These are phyloP conservation scores for Colistium nudipinnis DNA, from an alignment of 2,113 vertebrate species.

Conservation along the genomic window DNA sequence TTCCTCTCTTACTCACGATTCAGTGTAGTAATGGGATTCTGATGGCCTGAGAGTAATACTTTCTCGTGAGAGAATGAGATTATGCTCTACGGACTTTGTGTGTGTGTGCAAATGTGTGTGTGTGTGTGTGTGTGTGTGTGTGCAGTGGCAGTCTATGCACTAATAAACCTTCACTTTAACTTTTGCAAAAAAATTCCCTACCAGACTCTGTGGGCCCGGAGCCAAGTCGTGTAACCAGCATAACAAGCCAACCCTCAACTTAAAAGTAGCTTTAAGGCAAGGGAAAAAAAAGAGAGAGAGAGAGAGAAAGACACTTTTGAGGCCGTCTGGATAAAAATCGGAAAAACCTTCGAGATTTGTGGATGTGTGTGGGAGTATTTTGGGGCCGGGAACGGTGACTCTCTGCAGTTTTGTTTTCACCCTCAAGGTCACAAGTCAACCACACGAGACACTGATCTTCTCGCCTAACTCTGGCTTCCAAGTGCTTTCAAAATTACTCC, in stretches of 20 bases:
- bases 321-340: neutral
- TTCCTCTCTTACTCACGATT: slow-evolving; percentile 78
- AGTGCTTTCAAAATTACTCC: neutral
- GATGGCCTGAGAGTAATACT: slow-evolving; percentile 78
- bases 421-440: neutral
- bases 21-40: slow-evolving; percentile 82
- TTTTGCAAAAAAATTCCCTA: slow-evolving; percentile 61
- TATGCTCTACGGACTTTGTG: slow-evolving; percentile 66
- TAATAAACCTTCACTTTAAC: slow-evolving; percentile 67
- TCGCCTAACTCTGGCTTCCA: neutral
- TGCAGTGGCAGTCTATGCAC: slow-evolving; percentile 56
- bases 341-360: neutral
- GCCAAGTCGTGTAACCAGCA: slow-evolving; percentile 59
- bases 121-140: slow-evolving; percentile 29
- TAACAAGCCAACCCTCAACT: slow-evolving; percentile 54
- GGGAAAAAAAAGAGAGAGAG: no score
- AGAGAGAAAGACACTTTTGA: slow-evolving; percentile 34
- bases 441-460: neutral
- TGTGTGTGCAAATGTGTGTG: slow-evolving; percentile 35
- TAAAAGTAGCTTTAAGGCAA: slow-evolving; percentile 48
- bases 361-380: neutral
- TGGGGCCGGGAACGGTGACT: slow-evolving; percentile 7
- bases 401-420: neutral
- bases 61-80: slow-evolving; percentile 82
- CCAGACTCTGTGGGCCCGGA: slow-evolving; percentile 54